phyloP scores from a whole-genome alignment of 2,797 vertebrate genomes.

The Urocyon cinereoargenteus region DNA sequence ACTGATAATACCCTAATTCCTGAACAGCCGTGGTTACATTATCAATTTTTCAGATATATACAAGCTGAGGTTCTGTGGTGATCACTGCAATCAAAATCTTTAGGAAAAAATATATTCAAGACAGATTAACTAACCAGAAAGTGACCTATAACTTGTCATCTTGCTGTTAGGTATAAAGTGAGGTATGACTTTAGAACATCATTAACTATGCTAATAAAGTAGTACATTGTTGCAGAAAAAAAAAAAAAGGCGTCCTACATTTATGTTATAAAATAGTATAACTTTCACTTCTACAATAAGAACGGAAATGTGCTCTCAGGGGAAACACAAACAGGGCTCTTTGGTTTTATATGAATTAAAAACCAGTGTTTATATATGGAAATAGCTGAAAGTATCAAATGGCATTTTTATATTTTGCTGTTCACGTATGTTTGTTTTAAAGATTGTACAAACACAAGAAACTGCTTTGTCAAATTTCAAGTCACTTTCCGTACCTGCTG shows the following conservation, averaged over 20 bases:
- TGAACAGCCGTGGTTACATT: neutral
- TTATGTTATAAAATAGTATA: neutral
- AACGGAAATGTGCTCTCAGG: neutral
- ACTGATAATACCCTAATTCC: neutral
- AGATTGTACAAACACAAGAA: constrained; percentile 46
- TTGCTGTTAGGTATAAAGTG: neutral
- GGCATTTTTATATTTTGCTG: neutral
- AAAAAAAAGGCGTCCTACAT: constrained; percentile 7
- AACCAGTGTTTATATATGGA: neutral
- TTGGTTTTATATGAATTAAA: constrained; percentile 9
- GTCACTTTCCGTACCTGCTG: neutral
- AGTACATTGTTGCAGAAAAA: neutral
- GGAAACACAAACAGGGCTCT: neutral
- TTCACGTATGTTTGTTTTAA: neutral
- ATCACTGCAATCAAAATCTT: neutral
- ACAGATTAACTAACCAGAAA: neutral
- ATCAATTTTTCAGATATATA: neutral
- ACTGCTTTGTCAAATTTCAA: neutral
- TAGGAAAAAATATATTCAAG: neutral
- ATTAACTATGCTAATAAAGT: neutral
- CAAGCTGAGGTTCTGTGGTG: neutral
- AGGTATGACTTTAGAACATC: neutral
- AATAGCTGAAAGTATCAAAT: constrained; percentile 3
- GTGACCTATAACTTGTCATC: neutral
- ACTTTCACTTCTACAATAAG: constrained; percentile 15